Evolutionary conservation across 2,113 vertebrate species (phyloP).

Genomic region (Taurulus bubalis): DNA sequence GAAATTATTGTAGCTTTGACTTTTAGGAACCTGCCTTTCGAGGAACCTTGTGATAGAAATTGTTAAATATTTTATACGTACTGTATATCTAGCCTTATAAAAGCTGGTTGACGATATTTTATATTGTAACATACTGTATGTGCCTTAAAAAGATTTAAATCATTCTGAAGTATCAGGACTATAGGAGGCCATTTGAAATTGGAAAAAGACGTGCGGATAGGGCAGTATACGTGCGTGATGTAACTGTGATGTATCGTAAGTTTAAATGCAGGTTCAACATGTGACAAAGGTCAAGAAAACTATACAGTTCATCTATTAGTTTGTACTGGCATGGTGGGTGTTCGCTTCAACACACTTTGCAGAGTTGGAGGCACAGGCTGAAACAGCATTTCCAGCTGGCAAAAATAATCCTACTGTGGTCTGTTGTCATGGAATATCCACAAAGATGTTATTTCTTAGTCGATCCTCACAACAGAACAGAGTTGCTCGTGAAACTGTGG

Average conservation of each 20-base stretch:
- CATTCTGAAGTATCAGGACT: slow-evolving; percentile 29
- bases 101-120: slow-evolving; percentile 68
- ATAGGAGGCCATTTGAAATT: slow-evolving; percentile 40
- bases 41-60: slow-evolving; percentile 52
- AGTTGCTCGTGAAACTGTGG: slow-evolving; percentile 75
- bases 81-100: slow-evolving; percentile 69
- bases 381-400: slow-evolving; percentile 73
- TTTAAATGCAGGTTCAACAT: slow-evolving; percentile 65
- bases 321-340: slow-evolving; percentile 64
- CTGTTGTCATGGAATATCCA: slow-evolving; percentile 79
- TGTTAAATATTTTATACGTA: slow-evolving; percentile 66
- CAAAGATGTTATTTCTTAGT: slow-evolving; percentile 73
- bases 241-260: slow-evolving; percentile 50
- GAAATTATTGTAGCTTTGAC: slow-evolving; percentile 62
- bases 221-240: slow-evolving; percentile 50
- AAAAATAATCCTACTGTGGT: slow-evolving; percentile 72
- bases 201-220: slow-evolving; percentile 17
- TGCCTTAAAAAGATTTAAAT: slow-evolving; percentile 68
- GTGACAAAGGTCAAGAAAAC: slow-evolving; percentile 60
- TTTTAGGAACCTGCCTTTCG: slow-evolving; percentile 50
- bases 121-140: slow-evolving; percentile 56
- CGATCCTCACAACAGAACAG: slow-evolving; percentile 78
- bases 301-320: slow-evolving; percentile 57
- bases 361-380: slow-evolving; percentile 55
- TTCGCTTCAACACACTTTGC: slow-evolving; percentile 58